phyloP scores from a whole-genome alignment of 2,888 invertebrate genomes.

The Galerucella calmariensis region DNA sequence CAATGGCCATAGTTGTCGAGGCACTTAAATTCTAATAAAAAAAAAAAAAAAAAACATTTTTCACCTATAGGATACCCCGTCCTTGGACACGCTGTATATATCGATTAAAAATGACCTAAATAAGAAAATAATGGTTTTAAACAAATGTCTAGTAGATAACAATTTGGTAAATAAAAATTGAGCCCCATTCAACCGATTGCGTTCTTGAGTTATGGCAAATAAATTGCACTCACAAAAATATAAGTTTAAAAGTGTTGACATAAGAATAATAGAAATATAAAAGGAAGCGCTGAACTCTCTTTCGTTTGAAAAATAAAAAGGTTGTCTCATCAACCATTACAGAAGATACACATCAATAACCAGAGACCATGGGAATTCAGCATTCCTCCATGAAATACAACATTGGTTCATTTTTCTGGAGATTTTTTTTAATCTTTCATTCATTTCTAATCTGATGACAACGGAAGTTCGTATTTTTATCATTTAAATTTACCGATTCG shows the following conservation, averaged over 20 bases:
- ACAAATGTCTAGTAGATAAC: no score
- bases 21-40: no score
- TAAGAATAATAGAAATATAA: conserved; percentile 3
- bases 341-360: conserved; percentile 31
- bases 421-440: background rate
- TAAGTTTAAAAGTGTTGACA: conserved; percentile 3
- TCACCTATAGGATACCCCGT: no score
- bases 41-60: no score
- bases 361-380: conserved; percentile 26
- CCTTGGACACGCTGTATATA: no score
- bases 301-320: conserved; percentile 18
- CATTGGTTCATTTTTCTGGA: conserved; percentile 4
- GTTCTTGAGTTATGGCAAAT: no score
- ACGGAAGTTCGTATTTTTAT: background rate
- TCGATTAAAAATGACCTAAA: no score
- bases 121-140: no score
- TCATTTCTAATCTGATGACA: background rate
- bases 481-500: background rate
- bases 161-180: no score
- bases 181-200: no score
- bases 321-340: conserved; percentile 26
- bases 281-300: conserved; percentile 15
- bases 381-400: conserved; percentile 12
- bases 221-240: background rate
- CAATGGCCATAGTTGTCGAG: no score